Percentiles rank a stretch among this genome's conserved stretches.
These are phyloP conservation scores for Pollimyrus isidori DNA, from an alignment of 2,113 vertebrate genomes.

Conservation along the genomic window DNA sequence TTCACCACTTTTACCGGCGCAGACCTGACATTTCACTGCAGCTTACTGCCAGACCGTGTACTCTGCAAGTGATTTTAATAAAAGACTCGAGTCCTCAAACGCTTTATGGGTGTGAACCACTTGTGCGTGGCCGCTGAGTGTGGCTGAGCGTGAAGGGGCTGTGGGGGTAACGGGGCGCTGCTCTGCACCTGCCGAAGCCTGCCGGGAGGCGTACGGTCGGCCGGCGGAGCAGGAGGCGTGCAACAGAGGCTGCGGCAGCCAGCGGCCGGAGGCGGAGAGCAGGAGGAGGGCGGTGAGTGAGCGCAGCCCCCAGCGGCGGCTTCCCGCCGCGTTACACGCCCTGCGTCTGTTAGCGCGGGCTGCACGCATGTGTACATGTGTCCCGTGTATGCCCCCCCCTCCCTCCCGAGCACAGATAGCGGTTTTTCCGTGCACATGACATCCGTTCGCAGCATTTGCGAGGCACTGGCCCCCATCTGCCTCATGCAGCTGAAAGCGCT, in stretches of 20 bases:
- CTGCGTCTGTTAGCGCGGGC: neutral
- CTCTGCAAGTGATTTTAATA: neutral
- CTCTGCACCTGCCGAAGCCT: constrained; percentile 58
- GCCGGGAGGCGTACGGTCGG: constrained; percentile 81
- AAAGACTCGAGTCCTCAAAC: neutral
- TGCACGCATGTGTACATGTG: neutral
- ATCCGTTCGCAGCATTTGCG: neutral
- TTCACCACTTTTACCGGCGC: neutral
- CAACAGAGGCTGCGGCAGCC: constrained; percentile 75
- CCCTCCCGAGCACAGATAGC: neutral
- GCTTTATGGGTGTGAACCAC: neutral
- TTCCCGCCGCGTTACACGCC: neutral
- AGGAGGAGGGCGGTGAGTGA: constrained; percentile 72
- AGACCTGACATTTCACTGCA: neutral
- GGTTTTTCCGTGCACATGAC: neutral
- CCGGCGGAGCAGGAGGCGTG: constrained; percentile 79
- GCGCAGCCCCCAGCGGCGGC: too few species aligned
- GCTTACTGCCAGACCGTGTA: neutral
- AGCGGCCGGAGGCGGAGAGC: constrained; percentile 70
- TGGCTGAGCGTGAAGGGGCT: neutral
- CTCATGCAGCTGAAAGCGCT: constrained; percentile 58
- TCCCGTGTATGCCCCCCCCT: neutral
- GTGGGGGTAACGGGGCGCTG: neutral
- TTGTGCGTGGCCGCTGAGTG: neutral
- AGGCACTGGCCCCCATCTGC: neutral